Conservation (phyloP, 2,797 vertebrate genomes). For the Karalla daura region DNA sequence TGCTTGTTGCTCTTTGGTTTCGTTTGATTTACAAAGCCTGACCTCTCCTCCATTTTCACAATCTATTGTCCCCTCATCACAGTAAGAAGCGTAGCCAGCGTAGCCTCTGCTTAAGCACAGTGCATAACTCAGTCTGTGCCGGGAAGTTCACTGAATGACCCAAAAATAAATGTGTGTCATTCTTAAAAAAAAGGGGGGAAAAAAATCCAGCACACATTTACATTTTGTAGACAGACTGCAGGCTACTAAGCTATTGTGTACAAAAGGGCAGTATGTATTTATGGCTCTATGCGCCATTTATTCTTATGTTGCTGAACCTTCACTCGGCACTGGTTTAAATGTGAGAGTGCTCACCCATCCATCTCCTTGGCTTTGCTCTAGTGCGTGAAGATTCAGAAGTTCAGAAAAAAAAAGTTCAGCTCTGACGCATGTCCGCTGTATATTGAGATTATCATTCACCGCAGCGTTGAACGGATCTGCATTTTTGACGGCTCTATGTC, state of each 20-base stretch:
- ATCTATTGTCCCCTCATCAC: too few relatives aligned
- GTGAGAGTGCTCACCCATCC: conserved; percentile 7
- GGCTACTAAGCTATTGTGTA: conserved; percentile 18
- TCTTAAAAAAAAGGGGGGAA: too few relatives aligned
- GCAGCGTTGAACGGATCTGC: conserved; percentile 1
- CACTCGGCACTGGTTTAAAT: conserved; percentile 23
- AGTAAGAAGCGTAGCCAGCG: neutral
- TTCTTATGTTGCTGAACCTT: conserved; percentile 39
- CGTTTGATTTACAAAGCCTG: conserved; percentile 3
- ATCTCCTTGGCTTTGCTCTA: conserved; percentile 29
- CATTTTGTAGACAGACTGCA: conserved; percentile 23
- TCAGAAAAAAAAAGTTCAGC: conserved; percentile 5
- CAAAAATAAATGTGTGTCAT: conserved; percentile 29
- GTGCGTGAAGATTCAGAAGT: conserved; percentile 15
- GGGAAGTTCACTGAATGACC: conserved; percentile 11
- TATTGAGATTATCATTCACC: conserved; percentile 11
- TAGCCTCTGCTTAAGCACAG: neutral
- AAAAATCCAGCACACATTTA: conserved; percentile 18
- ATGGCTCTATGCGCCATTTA: conserved; percentile 33
- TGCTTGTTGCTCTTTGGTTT: neutral
- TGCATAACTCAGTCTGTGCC: neutral
- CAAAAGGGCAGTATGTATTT: conserved; percentile 38
- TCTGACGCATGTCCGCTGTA: neutral
- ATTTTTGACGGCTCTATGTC: neutral
- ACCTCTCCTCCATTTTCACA: neutral